Base-by-base conservation (phyloP, 2,113 vertebrate species). In the Ictalurus punctatus region DNA sequence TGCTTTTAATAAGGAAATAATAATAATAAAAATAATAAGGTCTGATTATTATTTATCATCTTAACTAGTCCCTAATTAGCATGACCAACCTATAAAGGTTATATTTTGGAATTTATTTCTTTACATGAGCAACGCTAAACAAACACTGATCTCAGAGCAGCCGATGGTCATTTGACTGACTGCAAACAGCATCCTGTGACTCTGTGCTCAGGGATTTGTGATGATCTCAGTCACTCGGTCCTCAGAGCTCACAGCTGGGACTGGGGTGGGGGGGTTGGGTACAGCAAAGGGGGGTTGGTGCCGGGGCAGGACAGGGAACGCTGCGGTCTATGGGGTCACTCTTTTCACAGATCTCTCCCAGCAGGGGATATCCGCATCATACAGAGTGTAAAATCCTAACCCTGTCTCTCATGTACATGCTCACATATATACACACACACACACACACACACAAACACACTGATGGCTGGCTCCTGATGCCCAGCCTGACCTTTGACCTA, bases 261-360 rank as follows among this genome's bases (percentile, higher is more conserved):
- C 90, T 88, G 69, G 76, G 84, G 73, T 86, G 54, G 40, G 73
- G 56, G 44, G 63, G 63, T 9, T 69, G 79, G 54, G 85, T 85
- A 19, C 4, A 74, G 63, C 67, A 69, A 5, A 2, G 44, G 4
- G 84, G 84, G 63, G 88, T n/a, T 8, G 4, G 67, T 44, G 37
- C 34, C 40, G 37, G 52, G 83, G 86, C 27, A 44, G 87, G 78
- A 85, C 27, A 85, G 67, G 80, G 88, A 84, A 86, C 56, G 30
- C 30, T 59, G 83, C 30, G 79, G 90, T 90, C 90, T 87, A 91
- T 13, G 21, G 89, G 93, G 92, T 93, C 92, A 90, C 44, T 67
- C 88, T 91, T 91, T 93, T 93, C 91, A 92, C 91, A 93, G 90
- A 92, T 91, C 86, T 74, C 81, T 82, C 86, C 23, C 37, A 79